Evolutionary conservation across 2,888 invertebrate genomes (phyloP), one percentile per base, ranked within the genome.

Genomic region (Glaucopsyche alexis): DNA sequence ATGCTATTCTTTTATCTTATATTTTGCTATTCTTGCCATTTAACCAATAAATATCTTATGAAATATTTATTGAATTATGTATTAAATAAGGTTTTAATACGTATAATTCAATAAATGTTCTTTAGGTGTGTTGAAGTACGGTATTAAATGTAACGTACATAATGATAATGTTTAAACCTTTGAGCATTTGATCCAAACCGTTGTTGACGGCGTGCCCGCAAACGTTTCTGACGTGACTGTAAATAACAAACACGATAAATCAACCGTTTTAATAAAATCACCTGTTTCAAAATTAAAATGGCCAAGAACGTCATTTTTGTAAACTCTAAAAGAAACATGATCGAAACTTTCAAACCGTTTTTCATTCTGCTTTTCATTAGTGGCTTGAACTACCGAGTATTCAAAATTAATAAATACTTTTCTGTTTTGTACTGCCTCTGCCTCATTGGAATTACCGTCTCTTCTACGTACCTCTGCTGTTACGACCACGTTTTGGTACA

Each of bases 351-450:
- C 71, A 81, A 82, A 67, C 79, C 82, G 0, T 77, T 90, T 16
- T 72, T 91, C 1, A 75, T 85, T 2, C 40, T 83, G 11, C 77
- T 91, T 14, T 74, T 88, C 0, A 76, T 89, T 1, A 87, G 85
- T 74, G 91, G 91, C 0, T 90, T 84, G 73, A 85, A 91, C 78
- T 88, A 86, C 8, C 83, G 84, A 74, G 78, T 84, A 9, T 86
- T 83, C 72, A 82, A 82, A 71, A 76, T 80, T 6, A 83, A 79
- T 8, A 67, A 79, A 0, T 0, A 82, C 79, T 74, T 50, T 79
- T 3, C 9, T 79, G 0, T 76, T 81, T 4, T 83, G 0, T 91
- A 90, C 60, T 85, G 85, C 38, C n/a, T 84, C 0, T 71, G 74
- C 71, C 77, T 91, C 1, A 80, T 87, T 0, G 45, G 71, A 0